These are phyloP conservation scores for Hydropsyche tenuis DNA, from an alignment of 1,140 invertebrate genomes.

Conservation along the genomic window DNA sequence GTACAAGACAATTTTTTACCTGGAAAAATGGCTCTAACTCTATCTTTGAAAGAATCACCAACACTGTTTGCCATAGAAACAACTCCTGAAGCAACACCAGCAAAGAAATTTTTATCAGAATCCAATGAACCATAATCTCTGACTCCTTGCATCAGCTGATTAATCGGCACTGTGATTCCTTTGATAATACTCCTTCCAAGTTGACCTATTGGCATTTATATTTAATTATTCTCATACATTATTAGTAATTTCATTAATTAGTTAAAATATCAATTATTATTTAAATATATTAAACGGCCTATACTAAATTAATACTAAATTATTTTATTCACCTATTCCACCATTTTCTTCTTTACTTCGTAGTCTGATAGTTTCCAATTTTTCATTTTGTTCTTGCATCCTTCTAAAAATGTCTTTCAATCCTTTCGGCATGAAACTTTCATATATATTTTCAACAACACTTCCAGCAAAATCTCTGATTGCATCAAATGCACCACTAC, in stretches of 20 bases:
- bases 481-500: constrained; percentile 19
- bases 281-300: too few species aligned
- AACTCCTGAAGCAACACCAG: constrained; percentile 57
- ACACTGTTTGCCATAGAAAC: constrained; percentile 57
- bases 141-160: constrained; percentile 58
- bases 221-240: too few species aligned
- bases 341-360: constrained; percentile 62
- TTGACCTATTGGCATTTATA: constrained; percentile 52
- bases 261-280: background rate
- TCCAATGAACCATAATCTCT: constrained; percentile 60
- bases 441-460: constrained; percentile 59
- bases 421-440: constrained; percentile 58
- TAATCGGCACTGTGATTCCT: constrained; percentile 56
- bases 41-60: constrained; percentile 59
- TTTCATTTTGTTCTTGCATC: constrained; percentile 58
- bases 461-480: constrained; percentile 54
- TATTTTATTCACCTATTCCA: constrained; percentile 58
- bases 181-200: constrained; percentile 61
- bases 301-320: constrained; percentile 15
- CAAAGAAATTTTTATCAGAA: constrained; percentile 59
- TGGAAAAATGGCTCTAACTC: constrained; percentile 64
- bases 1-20: constrained; percentile 53
- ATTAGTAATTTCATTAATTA: background rate
- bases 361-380: constrained; percentile 58
- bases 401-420: constrained; percentile 58